These are phyloP conservation scores for Orchesella flavescens DNA, from an alignment of 2,888 invertebrate species.

Conservation along the genomic window DNA sequence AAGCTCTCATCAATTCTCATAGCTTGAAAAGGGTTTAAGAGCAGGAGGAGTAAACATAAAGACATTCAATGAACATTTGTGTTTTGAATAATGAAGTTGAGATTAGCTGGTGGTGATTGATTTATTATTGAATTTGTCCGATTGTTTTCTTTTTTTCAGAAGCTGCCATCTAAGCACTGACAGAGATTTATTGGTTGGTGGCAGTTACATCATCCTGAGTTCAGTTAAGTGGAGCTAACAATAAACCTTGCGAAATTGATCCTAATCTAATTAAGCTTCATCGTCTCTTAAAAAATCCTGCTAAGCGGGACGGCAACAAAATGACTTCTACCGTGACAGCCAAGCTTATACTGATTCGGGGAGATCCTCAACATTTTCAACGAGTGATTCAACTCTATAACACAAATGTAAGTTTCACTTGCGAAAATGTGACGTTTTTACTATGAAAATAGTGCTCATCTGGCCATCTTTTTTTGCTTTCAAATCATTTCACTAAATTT, in stretches of 20 bases:
- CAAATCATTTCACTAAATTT: neutral
- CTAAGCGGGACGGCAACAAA: slow-evolving; percentile 46
- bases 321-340: slow-evolving; percentile 55
- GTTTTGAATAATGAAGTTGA: no score
- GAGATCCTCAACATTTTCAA: slow-evolving; percentile 48
- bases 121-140: neutral
- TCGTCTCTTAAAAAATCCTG: slow-evolving; percentile 53
- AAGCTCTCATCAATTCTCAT: no score
- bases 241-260: slow-evolving; percentile 63
- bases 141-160: neutral
- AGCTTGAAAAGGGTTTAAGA: no score
- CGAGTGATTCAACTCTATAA: slow-evolving; percentile 45
- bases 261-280: slow-evolving; percentile 65
- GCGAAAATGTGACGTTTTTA: neutral
- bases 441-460: no score
- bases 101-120: no score
- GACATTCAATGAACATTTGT: no score
- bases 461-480: no score
- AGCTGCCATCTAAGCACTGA: neutral
- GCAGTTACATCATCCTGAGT: no score
- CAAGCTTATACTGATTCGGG: slow-evolving; percentile 56
- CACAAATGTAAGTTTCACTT: slow-evolving; percentile 38
- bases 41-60: no score
- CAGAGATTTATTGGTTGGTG: neutral
- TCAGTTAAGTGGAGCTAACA: neutral